These are phyloP conservation scores for Drosophila carrolli DNA, from an alignment of 1,140 invertebrate genomes.

Conservation along the genomic window DNA sequence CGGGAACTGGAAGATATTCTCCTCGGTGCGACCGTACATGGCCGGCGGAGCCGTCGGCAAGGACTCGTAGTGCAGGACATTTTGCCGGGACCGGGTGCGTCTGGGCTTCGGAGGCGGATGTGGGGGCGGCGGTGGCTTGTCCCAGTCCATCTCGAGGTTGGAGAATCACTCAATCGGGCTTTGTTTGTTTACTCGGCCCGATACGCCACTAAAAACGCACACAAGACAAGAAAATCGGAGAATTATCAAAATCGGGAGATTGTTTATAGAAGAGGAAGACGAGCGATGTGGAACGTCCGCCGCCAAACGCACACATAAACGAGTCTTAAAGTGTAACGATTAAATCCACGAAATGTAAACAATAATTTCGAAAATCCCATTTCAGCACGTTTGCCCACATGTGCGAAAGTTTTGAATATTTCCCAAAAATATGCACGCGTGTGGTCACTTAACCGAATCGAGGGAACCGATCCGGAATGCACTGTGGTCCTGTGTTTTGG, in stretches of 20 bases:
- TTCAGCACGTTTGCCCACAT: slow-evolving; percentile 79
- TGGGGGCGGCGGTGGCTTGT: slow-evolving; percentile 39
- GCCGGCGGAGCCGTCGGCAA: slow-evolving; percentile 79
- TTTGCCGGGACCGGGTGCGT: slow-evolving; percentile 46
- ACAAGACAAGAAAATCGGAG: slow-evolving; percentile 70
- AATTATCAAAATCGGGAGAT: slow-evolving; percentile 75
- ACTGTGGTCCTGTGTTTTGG: slow-evolving; percentile 27
- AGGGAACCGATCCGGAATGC: slow-evolving; percentile 54
- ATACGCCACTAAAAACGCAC: slow-evolving; percentile 76
- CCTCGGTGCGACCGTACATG: slow-evolving; percentile 60
- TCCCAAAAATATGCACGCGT: slow-evolving; percentile 71
- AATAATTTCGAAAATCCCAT: slow-evolving; percentile 74
- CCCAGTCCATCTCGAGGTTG: slow-evolving; percentile 58
- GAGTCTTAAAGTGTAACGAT: slow-evolving; percentile 78
- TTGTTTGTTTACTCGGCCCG: slow-evolving; percentile 73
- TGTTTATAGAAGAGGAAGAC: slow-evolving; percentile 83
- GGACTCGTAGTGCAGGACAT: slow-evolving; percentile 66
- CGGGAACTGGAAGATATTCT: slow-evolving; percentile 76
- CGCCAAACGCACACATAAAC: slow-evolving; percentile 20
- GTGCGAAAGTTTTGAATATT: slow-evolving; percentile 79
- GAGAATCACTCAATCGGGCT: slow-evolving; percentile 52
- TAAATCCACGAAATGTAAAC: slow-evolving; percentile 76
- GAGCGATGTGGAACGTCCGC: slow-evolving; percentile 74
- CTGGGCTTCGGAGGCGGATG: slow-evolving; percentile 59
- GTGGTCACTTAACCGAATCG: slow-evolving; percentile 50